Percentiles rank a stretch among this genome's conserved stretches.
phyloP scores from a whole-genome alignment of 1,140 invertebrate genomes.

The Drosophila auraria region DNA sequence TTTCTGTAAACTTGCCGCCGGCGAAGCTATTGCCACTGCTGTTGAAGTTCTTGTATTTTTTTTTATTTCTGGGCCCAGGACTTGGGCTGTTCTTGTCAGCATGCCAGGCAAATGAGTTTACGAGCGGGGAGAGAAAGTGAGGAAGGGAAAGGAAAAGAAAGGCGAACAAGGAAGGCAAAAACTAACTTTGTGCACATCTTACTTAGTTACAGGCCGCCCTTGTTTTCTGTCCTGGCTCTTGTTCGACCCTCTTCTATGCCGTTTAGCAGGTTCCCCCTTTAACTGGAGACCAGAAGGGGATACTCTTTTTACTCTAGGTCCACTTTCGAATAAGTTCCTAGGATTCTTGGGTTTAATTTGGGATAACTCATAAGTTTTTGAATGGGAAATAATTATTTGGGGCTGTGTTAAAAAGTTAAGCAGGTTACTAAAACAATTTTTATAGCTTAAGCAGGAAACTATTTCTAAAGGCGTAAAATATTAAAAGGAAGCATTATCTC shows the following conservation, averaged over 20 bases:
- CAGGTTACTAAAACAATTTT: neutral
- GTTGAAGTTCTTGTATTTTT: constrained; percentile 23
- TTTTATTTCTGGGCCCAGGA: constrained; percentile 12
- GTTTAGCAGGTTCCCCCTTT: constrained; percentile 14
- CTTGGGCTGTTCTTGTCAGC: constrained; percentile 38
- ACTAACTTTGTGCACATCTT: constrained; percentile 71
- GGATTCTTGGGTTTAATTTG: no score
- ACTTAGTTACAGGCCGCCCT: constrained; percentile 40
- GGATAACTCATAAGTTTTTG: neutral
- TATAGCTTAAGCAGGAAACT: neutral
- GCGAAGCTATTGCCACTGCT: constrained; percentile 28
- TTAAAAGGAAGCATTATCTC: accelerated
- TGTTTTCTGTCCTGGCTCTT: constrained; percentile 28
- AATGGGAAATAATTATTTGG: neutral
- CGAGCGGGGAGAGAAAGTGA: constrained; percentile 26
- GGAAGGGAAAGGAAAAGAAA: constrained; percentile 26
- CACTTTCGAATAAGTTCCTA: neutral
- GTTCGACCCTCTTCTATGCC: constrained; percentile 23
- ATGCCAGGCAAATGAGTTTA: constrained; percentile 72
- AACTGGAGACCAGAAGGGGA: constrained; percentile 15
- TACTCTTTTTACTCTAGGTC: constrained; percentile 30
- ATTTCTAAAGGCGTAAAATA: no score
- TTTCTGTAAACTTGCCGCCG: constrained; percentile 49
- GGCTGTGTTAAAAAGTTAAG: no score
- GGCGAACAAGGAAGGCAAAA: constrained; percentile 53